Evolutionary conservation across 2,888 invertebrate genomes (phyloP), one percentile per base, ranked within the genome.

Genomic region (Yponomeuta evonymella): DNA sequence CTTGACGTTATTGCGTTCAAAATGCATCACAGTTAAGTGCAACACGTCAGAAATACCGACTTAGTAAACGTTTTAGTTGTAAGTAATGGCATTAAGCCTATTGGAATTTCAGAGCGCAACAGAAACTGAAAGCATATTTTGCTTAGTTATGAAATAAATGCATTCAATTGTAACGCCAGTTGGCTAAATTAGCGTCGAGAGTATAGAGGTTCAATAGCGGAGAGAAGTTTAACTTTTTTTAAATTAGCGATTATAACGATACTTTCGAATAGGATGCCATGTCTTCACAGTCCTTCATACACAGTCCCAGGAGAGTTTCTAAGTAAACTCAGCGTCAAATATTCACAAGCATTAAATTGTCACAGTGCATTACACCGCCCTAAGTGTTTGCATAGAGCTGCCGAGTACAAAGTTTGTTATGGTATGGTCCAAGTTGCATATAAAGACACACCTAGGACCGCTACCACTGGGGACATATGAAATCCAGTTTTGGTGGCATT

Each of bases 391-490:
- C 51, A 58, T 15, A 2, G 43, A 36, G 36, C 33, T 36, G 29
- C 74, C 75, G 76, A 87, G 85, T 84, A 83, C 79, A 81, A 87
- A 88, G 87, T 87, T 88, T 75, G 77, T 76, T 81, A 84, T 83
- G 85, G 86, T 82, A 84, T 83, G 85, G 86, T 82, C 81, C 80
- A 88, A 88, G 79, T 88, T 88, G 79, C 75, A 79, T 79, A 58
- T 15, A 58, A 51, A 58, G 51, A 58, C 15, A 15, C 51, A 58
- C 51, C 51, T 58, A 58, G 51, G 15, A 15, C 12, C 51, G 15
- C 51, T 58, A 15, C 12, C 15, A 15, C 15, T 58, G 51, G 51
- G 51, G 51, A 58, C 51, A 15, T 58, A 58, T 15, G 51, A 58
- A 2, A 5, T 15, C 3, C 15, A 58, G 51, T 58, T 58, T 58